Base-by-base conservation (phyloP, 2,797 vertebrate genomes). In the Pangasius djambal region DNA sequence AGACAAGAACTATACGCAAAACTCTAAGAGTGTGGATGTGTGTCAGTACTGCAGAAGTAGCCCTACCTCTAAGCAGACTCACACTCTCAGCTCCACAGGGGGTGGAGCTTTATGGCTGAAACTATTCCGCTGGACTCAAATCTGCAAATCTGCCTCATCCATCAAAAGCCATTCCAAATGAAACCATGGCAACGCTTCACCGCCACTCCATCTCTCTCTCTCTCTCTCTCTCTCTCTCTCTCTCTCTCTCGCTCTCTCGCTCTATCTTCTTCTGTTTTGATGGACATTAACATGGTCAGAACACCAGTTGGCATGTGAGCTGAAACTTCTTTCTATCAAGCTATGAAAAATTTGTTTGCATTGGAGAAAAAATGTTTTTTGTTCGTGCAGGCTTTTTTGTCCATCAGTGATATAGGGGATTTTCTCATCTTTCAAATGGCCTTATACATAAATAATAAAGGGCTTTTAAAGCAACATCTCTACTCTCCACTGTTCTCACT, bases 151-250 rank as follows among this genome's bases (percentile, higher is more conserved):
- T 81, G 74, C 67, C 48, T 74, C 77, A 70, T 70, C 88, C 87
- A 91, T 91, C 82, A 89, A 90, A 91, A 85, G 79, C 86, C 83
- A 65, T 91, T 91, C 88, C 89, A 90, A 89, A 91, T 92, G 92
- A 94, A 93, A 95, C 94, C 95, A 94, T 94, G 92, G 93, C 92
- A 94, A 94, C 93, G 1, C 83, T 85, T 84, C 28, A 67, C 25
- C 61, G 20, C 34, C 37, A 22, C 79, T 61, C 34, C 18, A 10
- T 61, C 52, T 31, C 75, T 20, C 13, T 28, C 40, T 13, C 12
- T 78, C 22, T 79, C 52, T 34, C n/a, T 20, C 77, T 34, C 74
- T 52, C 52, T 12, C 16, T 65, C 61, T 57, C 59, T 55, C 13
- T 28, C 40, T 13, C 12, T 78, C 22, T 79, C 52, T 34, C n/a